Evolutionary conservation across 2,797 vertebrate species (phyloP).

Genomic region (Varecia variegata): DNA sequence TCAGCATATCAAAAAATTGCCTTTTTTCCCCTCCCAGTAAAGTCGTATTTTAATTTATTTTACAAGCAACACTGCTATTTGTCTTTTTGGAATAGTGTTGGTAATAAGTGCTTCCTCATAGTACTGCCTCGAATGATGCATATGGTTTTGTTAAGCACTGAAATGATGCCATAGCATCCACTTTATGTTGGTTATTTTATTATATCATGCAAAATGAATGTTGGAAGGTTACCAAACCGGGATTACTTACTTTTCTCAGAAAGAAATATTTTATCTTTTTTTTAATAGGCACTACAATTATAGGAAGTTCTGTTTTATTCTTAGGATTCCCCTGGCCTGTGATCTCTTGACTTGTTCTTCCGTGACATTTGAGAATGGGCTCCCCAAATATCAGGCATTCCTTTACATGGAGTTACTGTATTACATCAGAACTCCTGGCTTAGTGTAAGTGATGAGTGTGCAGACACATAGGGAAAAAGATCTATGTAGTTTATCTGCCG

Average conservation of each 20-base stretch:
- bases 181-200: background rate
- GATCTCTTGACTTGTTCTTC: background rate
- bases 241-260: background rate
- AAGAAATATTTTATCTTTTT: background rate
- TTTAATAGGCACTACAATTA: background rate
- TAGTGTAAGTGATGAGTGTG: accelerated
- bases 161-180: background rate
- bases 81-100: background rate
- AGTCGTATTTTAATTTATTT: background rate
- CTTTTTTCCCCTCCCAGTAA: background rate
- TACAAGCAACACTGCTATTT: background rate
- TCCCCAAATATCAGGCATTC: background rate
- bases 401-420: background rate
- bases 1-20: background rate
- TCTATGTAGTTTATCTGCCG: background rate
- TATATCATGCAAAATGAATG: background rate
- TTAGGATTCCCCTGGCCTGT: background rate
- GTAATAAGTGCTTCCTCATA: background rate
- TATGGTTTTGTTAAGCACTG: background rate
- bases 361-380: background rate
- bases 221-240: background rate
- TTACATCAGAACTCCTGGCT: background rate
- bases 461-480: background rate
- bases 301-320: background rate
- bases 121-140: background rate